These are phyloP conservation scores for Cynaeus angustus DNA, from an alignment of 2,888 invertebrate species.

Conservation along the genomic window DNA sequence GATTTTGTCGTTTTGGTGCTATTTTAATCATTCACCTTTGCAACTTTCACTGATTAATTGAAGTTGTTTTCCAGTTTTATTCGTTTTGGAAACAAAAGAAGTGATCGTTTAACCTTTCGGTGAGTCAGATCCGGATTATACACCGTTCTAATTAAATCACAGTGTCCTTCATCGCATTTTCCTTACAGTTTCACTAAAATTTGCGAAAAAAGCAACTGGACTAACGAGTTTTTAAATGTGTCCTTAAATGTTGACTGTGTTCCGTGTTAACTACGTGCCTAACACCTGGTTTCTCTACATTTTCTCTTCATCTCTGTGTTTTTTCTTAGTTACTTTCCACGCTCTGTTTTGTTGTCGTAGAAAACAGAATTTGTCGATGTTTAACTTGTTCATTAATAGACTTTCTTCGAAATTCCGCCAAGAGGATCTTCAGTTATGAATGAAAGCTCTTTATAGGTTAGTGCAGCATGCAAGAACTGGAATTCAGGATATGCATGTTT, in stretches of 20 bases:
- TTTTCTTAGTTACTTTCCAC: conserved; percentile 55
- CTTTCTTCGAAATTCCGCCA: conserved; percentile 17
- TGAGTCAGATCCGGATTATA: conserved; percentile 2
- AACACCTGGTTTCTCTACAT: conserved; percentile 39
- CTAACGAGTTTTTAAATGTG: conserved; percentile 30
- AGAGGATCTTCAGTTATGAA: conserved; percentile 7
- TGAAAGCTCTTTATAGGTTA: background rate
- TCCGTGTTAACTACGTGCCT: conserved; percentile 36
- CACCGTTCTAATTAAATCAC: conserved; percentile 29
- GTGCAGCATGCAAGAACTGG: conserved; percentile 25
- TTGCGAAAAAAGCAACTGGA: conserved; percentile 10
- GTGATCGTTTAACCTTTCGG: conserved; percentile 16
- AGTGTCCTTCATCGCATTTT: conserved; percentile 26
- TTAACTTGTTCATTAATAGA: conserved; percentile 30
- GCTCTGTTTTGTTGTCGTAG: conserved; percentile 56
- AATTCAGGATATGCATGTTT: conserved; percentile 24
- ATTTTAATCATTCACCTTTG: conserved; percentile 2
- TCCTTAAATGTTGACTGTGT: conserved; percentile 21
- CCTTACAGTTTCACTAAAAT: conserved; percentile 24
- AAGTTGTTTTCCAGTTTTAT: background rate
- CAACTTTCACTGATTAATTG: conserved; percentile 20
- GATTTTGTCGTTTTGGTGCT: conserved; percentile 11
- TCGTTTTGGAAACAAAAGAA: background rate
- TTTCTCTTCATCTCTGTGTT: conserved; percentile 36
- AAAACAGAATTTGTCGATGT: conserved; percentile 27